Evolutionary conservation across 2,797 vertebrate genomes (phyloP).

Genomic region (Gouania willdenowi): DNA sequence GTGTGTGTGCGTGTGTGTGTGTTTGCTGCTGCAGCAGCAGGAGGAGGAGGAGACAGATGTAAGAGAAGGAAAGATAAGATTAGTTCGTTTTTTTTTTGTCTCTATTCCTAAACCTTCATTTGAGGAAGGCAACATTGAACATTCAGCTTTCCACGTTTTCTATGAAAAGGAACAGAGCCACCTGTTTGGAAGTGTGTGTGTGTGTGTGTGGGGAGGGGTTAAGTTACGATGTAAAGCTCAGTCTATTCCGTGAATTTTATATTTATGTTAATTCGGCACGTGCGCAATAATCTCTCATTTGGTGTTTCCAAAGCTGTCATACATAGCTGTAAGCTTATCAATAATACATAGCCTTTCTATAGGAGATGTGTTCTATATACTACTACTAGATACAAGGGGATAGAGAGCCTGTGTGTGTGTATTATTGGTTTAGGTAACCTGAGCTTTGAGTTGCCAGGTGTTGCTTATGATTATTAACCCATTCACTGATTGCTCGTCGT

Average conservation of each 20-base stretch:
- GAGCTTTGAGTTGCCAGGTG: conserved; percentile 67
- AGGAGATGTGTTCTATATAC: too few species aligned
- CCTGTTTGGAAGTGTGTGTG: conserved; percentile 67
- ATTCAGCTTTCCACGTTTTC: conserved; percentile 28
- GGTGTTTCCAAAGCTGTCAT: too few species aligned
- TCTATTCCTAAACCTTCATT: conserved; percentile 33
- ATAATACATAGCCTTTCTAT: not conserved
- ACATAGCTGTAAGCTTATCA: conserved; percentile 7
- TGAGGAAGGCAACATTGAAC: conserved; percentile 36
- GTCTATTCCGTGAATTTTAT: too few species aligned
- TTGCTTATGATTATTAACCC: conserved; percentile 61
- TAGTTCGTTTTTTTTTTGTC: conserved; percentile 45
- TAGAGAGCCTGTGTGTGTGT: conserved; percentile 11
- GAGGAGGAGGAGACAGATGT: conserved; percentile 48
- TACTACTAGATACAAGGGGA: conserved; percentile 3
- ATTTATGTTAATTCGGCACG: too few species aligned
- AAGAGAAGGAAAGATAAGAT: conserved; percentile 29
- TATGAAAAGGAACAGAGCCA: conserved; percentile 53
- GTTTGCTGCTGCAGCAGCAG: conserved; percentile 52
- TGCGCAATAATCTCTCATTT: too few species aligned
- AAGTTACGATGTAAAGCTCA: conserved; percentile 32
- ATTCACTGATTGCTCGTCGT: conserved; percentile 27
- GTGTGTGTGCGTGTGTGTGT: too few species aligned
- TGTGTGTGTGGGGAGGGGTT: conserved; percentile 23
- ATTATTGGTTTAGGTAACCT: conserved; percentile 45